A percentile compares a stretch with the other conserved stretches of the same genome.
These are phyloP conservation scores for Nasonia giraulti DNA, from an alignment of 1,140 invertebrate species.

Conservation along the genomic window DNA sequence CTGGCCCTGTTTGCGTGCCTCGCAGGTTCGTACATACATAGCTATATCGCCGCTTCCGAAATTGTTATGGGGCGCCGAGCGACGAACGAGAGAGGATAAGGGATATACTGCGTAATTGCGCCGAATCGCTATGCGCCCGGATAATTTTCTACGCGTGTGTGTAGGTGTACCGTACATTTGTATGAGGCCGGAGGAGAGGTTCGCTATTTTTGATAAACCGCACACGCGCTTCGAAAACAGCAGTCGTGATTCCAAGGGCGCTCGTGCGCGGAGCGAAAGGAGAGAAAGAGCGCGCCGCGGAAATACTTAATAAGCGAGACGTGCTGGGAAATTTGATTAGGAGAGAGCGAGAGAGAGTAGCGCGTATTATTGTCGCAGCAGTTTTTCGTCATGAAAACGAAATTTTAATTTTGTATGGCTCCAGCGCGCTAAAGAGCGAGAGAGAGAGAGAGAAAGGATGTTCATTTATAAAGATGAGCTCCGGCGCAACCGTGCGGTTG, in stretches of 20 bases:
- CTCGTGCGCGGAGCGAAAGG: background rate
- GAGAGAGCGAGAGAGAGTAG: background rate
- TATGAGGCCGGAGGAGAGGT: background rate
- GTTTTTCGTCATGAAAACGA: conserved; percentile 20
- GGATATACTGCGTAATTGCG: background rate
- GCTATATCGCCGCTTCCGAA: background rate
- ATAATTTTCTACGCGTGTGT: background rate
- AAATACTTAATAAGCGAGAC: conserved; percentile 12
- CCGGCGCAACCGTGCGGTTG: background rate
- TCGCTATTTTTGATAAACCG: background rate
- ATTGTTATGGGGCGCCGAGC: background rate
- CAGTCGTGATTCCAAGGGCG: background rate
- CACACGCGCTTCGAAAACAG: too few species aligned
- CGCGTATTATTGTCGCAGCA: background rate
- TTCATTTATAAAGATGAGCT: conserved; percentile 42
- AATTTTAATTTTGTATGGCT: conserved; percentile 43
- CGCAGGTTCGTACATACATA: conserved; percentile 13
- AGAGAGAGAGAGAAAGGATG: background rate
- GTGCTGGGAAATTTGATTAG: conserved; percentile 19
- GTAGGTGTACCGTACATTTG: background rate
- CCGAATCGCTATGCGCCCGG: background rate
- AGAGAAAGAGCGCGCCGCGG: background rate
- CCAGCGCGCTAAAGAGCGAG: background rate
- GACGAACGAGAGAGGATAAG: background rate
- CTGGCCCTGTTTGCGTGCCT: background rate